phyloP scores from a whole-genome alignment of 1,140 invertebrate species.

The Lamellibrachia luymesi region DNA sequence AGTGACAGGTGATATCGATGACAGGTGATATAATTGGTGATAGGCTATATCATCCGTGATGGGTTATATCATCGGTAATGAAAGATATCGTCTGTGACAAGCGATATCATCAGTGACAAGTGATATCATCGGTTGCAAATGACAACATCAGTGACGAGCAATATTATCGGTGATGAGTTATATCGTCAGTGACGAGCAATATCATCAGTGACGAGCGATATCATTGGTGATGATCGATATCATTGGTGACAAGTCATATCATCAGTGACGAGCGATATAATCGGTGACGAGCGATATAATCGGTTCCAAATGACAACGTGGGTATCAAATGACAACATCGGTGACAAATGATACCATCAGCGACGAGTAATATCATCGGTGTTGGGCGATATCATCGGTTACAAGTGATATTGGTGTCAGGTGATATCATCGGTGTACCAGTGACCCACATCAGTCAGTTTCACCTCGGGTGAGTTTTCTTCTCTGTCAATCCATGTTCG shows the following conservation, averaged over 20 bases:
- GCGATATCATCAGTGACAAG: not conserved
- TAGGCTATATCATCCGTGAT: not conserved
- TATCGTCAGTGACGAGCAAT: not conserved
- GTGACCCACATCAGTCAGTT: not conserved
- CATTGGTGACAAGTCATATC: not conserved
- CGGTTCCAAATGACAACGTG: not conserved
- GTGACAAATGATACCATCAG: not conserved
- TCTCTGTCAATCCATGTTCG: conserved; percentile 45
- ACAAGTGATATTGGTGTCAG: not conserved
- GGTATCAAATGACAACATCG: not conserved
- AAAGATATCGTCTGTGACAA: not conserved
- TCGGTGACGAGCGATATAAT: not conserved
- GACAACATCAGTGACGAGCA: not conserved
- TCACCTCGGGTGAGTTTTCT: not conserved
- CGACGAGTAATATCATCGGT: too few species aligned
- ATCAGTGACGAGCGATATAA: not conserved
- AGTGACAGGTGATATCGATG: not conserved
- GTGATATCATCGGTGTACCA: not conserved
- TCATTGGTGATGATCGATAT: too few species aligned
- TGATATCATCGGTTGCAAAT: not conserved
- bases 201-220: too few species aligned
- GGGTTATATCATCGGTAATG: too few species aligned
- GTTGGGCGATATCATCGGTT: not conserved
- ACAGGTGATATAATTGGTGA: not conserved
- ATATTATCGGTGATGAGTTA: not conserved